Conservation (phyloP, 53 echinoderm and acorn worm genomes). For the Henricia sp. region DNA sequence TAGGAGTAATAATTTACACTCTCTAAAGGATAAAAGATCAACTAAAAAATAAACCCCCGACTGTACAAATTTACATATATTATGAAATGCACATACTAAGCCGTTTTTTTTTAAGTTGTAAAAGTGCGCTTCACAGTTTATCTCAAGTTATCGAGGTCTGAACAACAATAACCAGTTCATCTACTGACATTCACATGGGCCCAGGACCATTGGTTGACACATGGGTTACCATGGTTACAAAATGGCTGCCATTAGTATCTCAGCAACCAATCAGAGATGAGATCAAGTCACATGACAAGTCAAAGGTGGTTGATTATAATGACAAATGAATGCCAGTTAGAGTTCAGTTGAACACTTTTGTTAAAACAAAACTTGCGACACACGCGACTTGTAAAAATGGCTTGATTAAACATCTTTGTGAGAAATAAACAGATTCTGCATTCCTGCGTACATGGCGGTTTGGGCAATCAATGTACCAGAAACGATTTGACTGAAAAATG, state of each 20-base stretch:
- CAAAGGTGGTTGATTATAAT: no score
- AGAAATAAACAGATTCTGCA: no score
- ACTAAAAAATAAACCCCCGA: slow-evolving; percentile 52
- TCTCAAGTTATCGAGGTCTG: neutral
- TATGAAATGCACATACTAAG: slow-evolving; percentile 27
- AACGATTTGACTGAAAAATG: no score
- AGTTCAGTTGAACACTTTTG: no score
- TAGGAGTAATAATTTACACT: slow-evolving; percentile 61
- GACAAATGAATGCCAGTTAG: no score
- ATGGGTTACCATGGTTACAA: slow-evolving; percentile 32
- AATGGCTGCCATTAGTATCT: slow-evolving; percentile 1
- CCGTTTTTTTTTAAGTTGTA: neutral
- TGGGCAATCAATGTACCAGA: no score
- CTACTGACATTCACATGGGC: neutral
- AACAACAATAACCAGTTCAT: neutral
- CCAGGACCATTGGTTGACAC: neutral
- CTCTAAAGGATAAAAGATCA: slow-evolving; percentile 54
- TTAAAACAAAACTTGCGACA: no score
- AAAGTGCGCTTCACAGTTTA: neutral
- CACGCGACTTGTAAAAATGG: no score
- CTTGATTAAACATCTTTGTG: no score
- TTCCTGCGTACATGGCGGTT: no score
- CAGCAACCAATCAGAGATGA: no score
- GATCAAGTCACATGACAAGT: no score
- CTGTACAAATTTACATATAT: slow-evolving; percentile 62